Evolutionary conservation across 2,797 vertebrate species (phyloP).

Genomic region (Mus spretus): DNA sequence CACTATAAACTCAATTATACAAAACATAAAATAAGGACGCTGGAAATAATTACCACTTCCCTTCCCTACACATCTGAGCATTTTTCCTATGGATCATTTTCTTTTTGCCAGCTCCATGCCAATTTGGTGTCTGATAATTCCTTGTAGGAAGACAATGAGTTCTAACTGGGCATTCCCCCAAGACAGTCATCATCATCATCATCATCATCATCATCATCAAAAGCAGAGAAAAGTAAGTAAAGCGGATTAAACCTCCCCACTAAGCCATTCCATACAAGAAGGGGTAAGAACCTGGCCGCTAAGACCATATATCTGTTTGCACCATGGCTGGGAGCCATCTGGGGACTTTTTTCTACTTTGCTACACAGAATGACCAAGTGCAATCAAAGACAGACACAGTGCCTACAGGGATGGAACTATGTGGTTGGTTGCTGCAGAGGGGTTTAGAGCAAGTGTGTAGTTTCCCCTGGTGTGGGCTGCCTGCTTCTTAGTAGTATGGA

Average conservation of each 20-base stretch:
- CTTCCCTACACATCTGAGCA: neutral
- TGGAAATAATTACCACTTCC: neutral
- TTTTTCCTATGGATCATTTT: neutral
- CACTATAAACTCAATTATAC: neutral
- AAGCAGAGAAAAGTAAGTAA: slow-evolving; percentile 58
- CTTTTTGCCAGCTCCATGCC: slow-evolving; percentile 41
- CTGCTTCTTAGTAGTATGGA: neutral
- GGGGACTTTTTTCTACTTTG: neutral
- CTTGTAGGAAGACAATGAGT: slow-evolving; percentile 63
- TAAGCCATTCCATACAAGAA: slow-evolving; percentile 66
- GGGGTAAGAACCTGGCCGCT: slow-evolving; percentile 5
- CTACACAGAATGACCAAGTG: neutral
- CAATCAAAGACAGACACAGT: neutral
- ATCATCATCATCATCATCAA: slow-evolving; percentile 4
- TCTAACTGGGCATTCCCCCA: slow-evolving; percentile 72
- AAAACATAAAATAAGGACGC: neutral
- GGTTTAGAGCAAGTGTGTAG: neutral
- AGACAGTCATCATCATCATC: neutral
- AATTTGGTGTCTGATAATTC: slow-evolving; percentile 55
- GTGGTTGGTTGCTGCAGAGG: neutral
- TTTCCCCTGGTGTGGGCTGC: neutral
- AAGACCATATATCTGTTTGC: neutral
- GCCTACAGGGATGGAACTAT: neutral
- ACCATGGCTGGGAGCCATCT: too few species aligned
- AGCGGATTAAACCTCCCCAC: slow-evolving; percentile 58